Conservation (phyloP, 1,140 invertebrate genomes). For the Zeugodacus cucurbitae region DNA sequence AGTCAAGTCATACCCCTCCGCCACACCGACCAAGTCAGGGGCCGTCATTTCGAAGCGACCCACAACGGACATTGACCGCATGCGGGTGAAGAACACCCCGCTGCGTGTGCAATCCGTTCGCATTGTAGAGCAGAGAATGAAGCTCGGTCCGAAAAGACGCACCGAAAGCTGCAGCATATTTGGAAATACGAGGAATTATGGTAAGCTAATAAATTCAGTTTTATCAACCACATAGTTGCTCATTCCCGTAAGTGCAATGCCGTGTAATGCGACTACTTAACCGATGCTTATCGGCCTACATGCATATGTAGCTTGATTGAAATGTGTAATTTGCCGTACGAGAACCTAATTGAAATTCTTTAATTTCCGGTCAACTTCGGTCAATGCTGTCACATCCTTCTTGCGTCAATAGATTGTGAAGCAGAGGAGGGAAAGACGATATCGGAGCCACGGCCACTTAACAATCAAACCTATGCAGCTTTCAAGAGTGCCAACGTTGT, state of each 20-base stretch:
- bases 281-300: too few relatives aligned
- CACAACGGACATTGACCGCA: conserved; percentile 24
- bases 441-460: conserved; percentile 55
- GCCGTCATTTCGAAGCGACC: conserved; percentile 50
- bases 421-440: conserved; percentile 37
- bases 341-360: conserved; percentile 8
- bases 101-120: conserved; percentile 61
- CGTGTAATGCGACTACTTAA: too few relatives aligned
- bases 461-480: conserved; percentile 66
- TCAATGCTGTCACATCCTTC: not conserved
- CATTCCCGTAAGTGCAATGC: too few relatives aligned
- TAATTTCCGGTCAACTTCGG: conserved; percentile 12
- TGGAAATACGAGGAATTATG: conserved; percentile 58
- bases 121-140: conserved; percentile 59
- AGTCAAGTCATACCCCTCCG: conserved; percentile 53
- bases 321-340: not conserved
- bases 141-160: conserved; percentile 58
- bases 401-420: conserved; percentile 21
- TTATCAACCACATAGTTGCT: not conserved
- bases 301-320: not conserved
- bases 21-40: conserved; percentile 53
- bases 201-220: conserved; percentile 48
- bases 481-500: conserved; percentile 75
- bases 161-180: conserved; percentile 64
- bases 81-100: conserved; percentile 54